Conservation (phyloP, 64 coral and sea anemone genomes). For the Pocillopora verrucosa region DNA sequence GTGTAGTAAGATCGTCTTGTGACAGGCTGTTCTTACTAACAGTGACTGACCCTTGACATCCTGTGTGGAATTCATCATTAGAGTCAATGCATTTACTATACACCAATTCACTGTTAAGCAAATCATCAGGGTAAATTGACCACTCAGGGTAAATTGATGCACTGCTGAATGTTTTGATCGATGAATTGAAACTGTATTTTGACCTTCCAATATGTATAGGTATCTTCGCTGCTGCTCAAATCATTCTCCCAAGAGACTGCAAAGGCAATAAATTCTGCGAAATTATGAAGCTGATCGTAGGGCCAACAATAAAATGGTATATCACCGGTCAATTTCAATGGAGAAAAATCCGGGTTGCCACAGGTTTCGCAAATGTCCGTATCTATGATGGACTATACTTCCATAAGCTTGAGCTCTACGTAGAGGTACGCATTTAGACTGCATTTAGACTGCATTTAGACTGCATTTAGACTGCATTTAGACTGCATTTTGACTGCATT, state of each 20-base stretch:
- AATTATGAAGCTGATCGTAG: constrained; percentile 77
- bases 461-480: neutral
- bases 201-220: neutral
- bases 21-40: too few relatives aligned
- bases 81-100: too few relatives aligned
- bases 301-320: constrained; percentile 70
- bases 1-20: too few relatives aligned
- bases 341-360: constrained; percentile 67
- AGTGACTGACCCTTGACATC: too few relatives aligned
- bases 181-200: neutral
- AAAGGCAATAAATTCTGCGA: constrained; percentile 88
- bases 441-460: too few relatives aligned
- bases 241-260: constrained; percentile 90
- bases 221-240: constrained; percentile 77
- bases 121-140: too few relatives aligned
- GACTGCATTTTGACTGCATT: neutral
- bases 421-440: constrained; percentile 41
- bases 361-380: constrained; percentile 72
- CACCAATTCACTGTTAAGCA: too few relatives aligned
- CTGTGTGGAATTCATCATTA: too few relatives aligned
- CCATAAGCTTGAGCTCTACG: constrained; percentile 79
- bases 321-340: constrained; percentile 78
- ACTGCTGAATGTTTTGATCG: too few relatives aligned
- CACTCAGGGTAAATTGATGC: too few relatives aligned
- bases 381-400: constrained; percentile 81